These are phyloP conservation scores for Anoplophora glabripennis DNA, from an alignment of 1,140 invertebrate genomes.

Conservation along the genomic window DNA sequence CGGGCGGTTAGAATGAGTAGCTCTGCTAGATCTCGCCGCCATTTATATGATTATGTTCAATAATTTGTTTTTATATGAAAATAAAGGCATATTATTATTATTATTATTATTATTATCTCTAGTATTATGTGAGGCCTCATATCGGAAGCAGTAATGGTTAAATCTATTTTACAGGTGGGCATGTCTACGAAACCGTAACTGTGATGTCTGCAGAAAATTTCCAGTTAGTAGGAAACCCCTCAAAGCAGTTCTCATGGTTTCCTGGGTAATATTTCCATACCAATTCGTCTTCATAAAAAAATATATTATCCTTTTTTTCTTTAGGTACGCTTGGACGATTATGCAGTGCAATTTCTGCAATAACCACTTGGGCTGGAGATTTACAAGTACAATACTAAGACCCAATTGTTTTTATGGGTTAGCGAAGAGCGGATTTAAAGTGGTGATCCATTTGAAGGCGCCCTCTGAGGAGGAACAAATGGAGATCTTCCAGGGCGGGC, in stretches of 20 bases:
- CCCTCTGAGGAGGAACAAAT: background rate
- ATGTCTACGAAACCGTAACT: constrained; percentile 80
- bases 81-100: too few species aligned
- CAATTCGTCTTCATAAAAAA: background rate
- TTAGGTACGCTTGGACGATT: constrained; percentile 78
- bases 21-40: too few species aligned
- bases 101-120: too few species aligned
- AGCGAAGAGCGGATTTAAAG: constrained; percentile 49
- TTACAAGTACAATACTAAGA: constrained; percentile 63
- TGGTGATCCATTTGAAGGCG: constrained; percentile 16
- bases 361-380: constrained; percentile 77
- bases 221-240: constrained; percentile 55
- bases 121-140: too few species aligned
- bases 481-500: background rate
- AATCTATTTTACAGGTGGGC: constrained; percentile 53
- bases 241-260: constrained; percentile 79
- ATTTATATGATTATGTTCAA: too few species aligned
- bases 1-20: too few species aligned
- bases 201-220: constrained; percentile 63
- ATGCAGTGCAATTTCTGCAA: constrained; percentile 64
- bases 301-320: constrained; percentile 17
- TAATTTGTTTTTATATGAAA: too few species aligned
- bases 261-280: constrained; percentile 62
- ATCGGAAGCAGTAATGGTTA: background rate
- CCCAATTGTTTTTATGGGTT: constrained; percentile 74